Percentiles rank a stretch among this genome's conserved stretches.
These are phyloP conservation scores for Nephrotoma flavescens DNA, from an alignment of 2,888 invertebrate species.

Conservation along the genomic window DNA sequence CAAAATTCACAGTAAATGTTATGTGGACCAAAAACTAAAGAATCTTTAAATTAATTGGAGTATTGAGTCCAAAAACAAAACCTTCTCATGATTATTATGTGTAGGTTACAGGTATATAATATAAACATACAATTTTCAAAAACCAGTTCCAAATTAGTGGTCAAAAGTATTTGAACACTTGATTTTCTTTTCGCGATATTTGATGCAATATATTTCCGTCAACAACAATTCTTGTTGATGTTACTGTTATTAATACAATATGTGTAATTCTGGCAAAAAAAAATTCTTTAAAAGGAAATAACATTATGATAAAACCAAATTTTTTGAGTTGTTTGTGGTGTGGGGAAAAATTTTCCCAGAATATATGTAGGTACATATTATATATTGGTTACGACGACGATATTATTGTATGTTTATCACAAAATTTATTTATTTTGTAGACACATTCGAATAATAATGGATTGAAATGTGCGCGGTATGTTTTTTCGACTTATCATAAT, in stretches of 20 bases:
- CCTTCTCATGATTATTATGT: not conserved
- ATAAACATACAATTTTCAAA: not conserved
- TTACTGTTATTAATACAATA: not conserved
- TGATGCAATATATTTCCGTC: not conserved
- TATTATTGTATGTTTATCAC: not conserved
- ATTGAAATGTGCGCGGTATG: not conserved
- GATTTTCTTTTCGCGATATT: not conserved
- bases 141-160: not conserved
- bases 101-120: not conserved
- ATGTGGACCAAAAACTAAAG: not conserved
- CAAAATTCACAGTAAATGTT: not conserved
- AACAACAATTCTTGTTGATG: not conserved
- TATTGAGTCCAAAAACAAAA: not conserved
- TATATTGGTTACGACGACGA: not conserved
- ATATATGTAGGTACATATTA: not conserved
- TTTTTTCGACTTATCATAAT: not conserved
- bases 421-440: not conserved
- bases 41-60: not conserved
- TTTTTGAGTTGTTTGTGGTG: not conserved
- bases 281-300: not conserved
- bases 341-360: not conserved
- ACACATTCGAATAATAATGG: not conserved
- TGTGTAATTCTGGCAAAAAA: not conserved
- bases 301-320: not conserved
- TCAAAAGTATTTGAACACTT: not conserved